phyloP scores from a whole-genome alignment of 2,888 invertebrate genomes.

The Hoplodrina blanda region DNA sequence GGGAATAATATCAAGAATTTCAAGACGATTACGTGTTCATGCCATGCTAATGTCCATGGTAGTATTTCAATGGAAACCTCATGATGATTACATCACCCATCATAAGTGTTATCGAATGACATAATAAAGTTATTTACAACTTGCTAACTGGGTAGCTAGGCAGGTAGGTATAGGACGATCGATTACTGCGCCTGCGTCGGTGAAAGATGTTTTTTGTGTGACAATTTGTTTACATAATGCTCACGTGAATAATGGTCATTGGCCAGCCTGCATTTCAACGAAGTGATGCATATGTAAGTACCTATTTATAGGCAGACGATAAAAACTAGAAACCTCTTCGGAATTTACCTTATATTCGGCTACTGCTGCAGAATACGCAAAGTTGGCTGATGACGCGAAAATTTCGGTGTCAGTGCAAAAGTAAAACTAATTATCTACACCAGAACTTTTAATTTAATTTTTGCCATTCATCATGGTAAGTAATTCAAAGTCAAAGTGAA shows the following conservation, averaged over 20 bases:
- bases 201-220: conserved; percentile 24
- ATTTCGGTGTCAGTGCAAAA: not conserved
- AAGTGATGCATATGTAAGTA: not conserved
- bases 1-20: conserved; percentile 10
- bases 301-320: not conserved
- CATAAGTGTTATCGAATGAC: conserved; percentile 31
- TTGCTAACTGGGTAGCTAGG: conserved; percentile 11
- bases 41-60: not conserved
- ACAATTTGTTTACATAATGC: conserved; percentile 32
- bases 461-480: too few relatives aligned
- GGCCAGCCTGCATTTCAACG: conserved; percentile 14
- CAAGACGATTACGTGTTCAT: conserved; percentile 20
- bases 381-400: not conserved
- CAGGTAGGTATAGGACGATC: conserved; percentile 23
- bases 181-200: conserved; percentile 22
- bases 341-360: not conserved
- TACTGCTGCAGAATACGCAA: not conserved
- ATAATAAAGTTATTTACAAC: conserved; percentile 36
- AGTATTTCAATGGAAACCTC: conserved; percentile 7
- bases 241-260: conserved; percentile 18
- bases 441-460: too few relatives aligned
- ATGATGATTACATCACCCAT: conserved; percentile 16
- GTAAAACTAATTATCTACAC: not conserved
- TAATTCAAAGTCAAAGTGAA: too few relatives aligned
- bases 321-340: not conserved